Conservation (phyloP, 2,888 invertebrate genomes). For the Andricus curvator region DNA sequence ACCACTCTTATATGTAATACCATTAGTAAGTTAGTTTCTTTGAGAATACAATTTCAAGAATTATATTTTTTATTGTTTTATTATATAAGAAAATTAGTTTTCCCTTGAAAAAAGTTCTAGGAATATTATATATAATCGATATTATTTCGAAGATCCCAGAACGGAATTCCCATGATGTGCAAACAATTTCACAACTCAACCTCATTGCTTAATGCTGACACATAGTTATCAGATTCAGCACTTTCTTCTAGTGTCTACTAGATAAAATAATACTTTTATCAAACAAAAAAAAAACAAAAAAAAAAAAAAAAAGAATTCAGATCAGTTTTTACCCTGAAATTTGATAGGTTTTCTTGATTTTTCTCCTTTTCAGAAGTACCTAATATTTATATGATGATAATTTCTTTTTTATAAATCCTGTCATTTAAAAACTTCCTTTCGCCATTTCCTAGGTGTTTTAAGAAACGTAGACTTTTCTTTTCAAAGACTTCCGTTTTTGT, state of each 20-base stretch:
- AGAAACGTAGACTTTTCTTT: neutral
- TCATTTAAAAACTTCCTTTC: neutral
- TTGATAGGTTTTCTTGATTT: neutral
- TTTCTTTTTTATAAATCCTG: neutral
- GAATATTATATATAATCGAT: neutral
- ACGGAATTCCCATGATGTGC: constrained; percentile 23
- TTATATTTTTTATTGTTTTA: no score
- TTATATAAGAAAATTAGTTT: no score
- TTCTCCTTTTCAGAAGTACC: neutral
- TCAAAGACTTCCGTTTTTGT: neutral
- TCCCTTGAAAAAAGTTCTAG: no score
- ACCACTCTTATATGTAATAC: neutral
- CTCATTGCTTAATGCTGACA: constrained; percentile 24
- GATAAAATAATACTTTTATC: neutral
- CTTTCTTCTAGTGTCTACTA: neutral
- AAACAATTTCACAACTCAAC: constrained; percentile 50
- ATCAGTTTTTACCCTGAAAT: neutral
- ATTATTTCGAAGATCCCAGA: neutral
- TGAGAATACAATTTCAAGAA: no score
- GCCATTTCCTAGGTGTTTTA: neutral
- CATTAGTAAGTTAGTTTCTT: no score
- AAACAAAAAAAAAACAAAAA: neutral
- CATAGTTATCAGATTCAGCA: neutral
- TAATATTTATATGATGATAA: neutral
- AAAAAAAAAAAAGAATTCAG: neutral